Conservation (phyloP, 2,888 invertebrate species). For the Minunthozetes semirufus region DNA sequence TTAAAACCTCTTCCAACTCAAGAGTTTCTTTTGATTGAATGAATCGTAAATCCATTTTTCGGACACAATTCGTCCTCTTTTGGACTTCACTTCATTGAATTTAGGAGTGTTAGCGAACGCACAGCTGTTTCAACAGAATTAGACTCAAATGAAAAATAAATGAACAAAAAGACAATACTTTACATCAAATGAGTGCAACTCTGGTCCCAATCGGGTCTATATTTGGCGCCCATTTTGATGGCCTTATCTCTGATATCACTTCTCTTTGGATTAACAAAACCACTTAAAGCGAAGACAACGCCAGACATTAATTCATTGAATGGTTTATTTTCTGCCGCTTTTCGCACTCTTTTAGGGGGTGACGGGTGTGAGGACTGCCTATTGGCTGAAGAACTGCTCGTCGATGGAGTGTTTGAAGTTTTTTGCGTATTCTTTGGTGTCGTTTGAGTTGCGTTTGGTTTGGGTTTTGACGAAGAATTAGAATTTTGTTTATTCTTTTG, state of each 20-base stretch:
- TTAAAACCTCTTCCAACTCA: slow-evolving; percentile 58
- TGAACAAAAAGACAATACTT: slow-evolving; percentile 45
- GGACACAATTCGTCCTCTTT: slow-evolving; percentile 58
- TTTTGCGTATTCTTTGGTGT: neutral
- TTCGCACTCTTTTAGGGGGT: slow-evolving; percentile 22
- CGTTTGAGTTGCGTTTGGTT: neutral
- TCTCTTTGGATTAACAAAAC: slow-evolving; percentile 74
- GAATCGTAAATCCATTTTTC: slow-evolving; percentile 70
- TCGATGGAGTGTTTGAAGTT: neutral
- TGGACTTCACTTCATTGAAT: slow-evolving; percentile 62
- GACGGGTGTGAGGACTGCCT: neutral
- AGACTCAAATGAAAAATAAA: slow-evolving; percentile 32
- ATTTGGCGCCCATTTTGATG: slow-evolving; percentile 68
- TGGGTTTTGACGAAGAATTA: neutral
- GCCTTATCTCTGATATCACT: slow-evolving; percentile 62
- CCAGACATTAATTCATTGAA: slow-evolving; percentile 54
- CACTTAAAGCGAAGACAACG: slow-evolving; percentile 74
- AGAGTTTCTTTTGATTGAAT: slow-evolving; percentile 55
- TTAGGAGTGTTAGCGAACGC: slow-evolving; percentile 85
- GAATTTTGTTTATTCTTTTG: neutral
- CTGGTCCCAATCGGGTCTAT: slow-evolving; percentile 66
- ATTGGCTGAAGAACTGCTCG: neutral
- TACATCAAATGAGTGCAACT: slow-evolving; percentile 78
- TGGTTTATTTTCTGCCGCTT: slow-evolving; percentile 24
- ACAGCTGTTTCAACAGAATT: slow-evolving; percentile 58